These are phyloP conservation scores for Stegostoma tigrinum DNA, from an alignment of 2,113 vertebrate genomes.

Conservation along the genomic window DNA sequence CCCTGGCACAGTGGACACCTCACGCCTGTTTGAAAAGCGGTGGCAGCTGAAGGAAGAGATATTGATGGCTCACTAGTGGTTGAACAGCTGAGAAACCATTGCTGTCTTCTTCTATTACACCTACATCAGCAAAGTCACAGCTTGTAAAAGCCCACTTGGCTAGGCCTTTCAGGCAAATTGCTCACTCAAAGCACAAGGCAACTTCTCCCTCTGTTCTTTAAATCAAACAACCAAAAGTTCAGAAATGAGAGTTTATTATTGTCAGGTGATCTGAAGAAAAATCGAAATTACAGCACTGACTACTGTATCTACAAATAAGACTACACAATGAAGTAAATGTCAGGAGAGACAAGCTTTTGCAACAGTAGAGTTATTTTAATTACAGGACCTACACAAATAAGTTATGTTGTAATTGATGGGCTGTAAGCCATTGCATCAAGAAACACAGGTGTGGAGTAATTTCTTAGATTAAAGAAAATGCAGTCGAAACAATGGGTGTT, in stretches of 20 bases:
- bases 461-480: neutral
- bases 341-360: neutral
- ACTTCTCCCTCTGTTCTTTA: neutral
- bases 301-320: neutral
- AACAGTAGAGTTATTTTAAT: neutral
- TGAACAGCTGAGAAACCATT: conserved; percentile 56
- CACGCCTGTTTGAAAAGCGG: conserved; percentile 52
- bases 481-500: neutral
- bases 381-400: neutral
- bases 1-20: conserved; percentile 43
- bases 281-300: neutral
- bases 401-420: neutral
- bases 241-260: neutral
- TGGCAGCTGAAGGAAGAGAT: conserved; percentile 62
- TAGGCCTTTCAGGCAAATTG: neutral
- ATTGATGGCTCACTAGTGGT: conserved; percentile 57
- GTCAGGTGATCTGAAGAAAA: neutral
- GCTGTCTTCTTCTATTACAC: conserved; percentile 62
- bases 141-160: conserved; percentile 27
- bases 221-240: neutral
- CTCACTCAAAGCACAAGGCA: neutral
- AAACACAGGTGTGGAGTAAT: neutral
- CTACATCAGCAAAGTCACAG: conserved; percentile 60
- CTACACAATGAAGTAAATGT: neutral
- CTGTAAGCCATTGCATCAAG: neutral